Base-by-base conservation (phyloP, 2,888 invertebrate species). In the Melangyna quadrimaculata region DNA sequence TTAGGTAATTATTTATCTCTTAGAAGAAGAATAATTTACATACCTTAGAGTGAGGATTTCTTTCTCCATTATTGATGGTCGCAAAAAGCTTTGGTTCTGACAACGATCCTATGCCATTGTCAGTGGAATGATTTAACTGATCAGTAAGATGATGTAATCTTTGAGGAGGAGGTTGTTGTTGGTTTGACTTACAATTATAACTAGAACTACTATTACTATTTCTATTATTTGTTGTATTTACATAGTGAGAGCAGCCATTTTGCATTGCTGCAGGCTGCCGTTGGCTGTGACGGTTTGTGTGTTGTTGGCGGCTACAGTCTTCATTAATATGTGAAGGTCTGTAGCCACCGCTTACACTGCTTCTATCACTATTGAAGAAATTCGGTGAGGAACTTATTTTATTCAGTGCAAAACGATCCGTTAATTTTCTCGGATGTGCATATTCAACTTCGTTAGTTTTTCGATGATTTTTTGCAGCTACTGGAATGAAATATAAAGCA, bases 341-440 rank as follows among this genome's bases (percentile, higher is more conserved):
- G 63, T 77, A 78, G 82, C 79, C 75, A 79, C 77, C 74, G 32
- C 51, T 70, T 12, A 59, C 70, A 71, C 79, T 78, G 43, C 69
- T 73, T 35, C 48, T 65, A 32, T 69, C 80, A 82, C 71, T 88
- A 53, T 88, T 88, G 73, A 88, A 89, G 87, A 89, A 89, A 89
- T 88, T 89, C 77, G 89, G 88, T 67, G 90, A 89, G 89, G 91
- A 89, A 89, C 90, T 90, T 87, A 90, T 90, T 89, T 91, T 91
- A 86, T 88, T 88, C 74, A 88, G 83, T 75, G 87, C 74, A 74
- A 87, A 82, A 71, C 73, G 78, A 90, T 89, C 81, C 88, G 89
- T 69, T 88, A 35, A 17, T 2, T 51, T 35, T 67, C 35, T 90
- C 45, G 89, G 90, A 67, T 90, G 87, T 90, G 90, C 48, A 89